These are phyloP conservation scores for Gallinago jamesoni DNA, from an alignment of 2,113 vertebrate genomes.

Conservation along the genomic window DNA sequence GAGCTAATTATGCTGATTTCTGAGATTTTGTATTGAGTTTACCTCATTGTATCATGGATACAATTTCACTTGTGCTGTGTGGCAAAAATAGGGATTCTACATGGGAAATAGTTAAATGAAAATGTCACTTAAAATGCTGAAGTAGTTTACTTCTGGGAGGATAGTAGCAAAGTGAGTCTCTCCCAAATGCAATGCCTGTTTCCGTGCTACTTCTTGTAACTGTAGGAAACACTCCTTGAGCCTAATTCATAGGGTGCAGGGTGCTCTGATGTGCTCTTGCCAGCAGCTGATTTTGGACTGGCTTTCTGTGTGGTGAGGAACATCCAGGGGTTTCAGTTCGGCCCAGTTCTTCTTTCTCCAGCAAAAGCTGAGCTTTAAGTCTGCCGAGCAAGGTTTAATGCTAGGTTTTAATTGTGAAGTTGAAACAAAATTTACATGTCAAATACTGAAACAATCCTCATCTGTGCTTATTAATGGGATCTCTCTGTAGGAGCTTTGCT, in stretches of 20 bases:
- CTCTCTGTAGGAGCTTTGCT: neutral
- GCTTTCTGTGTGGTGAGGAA: neutral
- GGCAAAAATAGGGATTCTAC: neutral
- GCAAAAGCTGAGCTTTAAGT: neutral
- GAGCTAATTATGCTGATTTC: neutral
- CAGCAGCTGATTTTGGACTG: neutral
- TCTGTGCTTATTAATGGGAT: neutral
- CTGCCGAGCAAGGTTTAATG: neutral
- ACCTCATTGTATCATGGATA: fast-evolving
- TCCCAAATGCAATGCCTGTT: neutral
- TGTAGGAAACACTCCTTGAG: neutral
- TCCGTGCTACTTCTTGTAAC: neutral
- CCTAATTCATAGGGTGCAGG: fast-evolving
- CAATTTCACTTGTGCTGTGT: neutral
- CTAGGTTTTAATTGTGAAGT: neutral
- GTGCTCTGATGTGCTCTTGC: neutral
- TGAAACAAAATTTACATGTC: neutral
- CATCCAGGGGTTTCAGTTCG: neutral
- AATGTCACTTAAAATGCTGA: neutral
- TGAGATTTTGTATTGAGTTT: neutral
- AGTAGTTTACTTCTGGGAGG: neutral
- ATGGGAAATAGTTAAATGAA: neutral
- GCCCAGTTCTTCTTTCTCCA: neutral
- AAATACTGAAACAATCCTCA: neutral
- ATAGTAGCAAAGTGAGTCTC: neutral